Conservation (phyloP, 2,888 invertebrate species). For the Drosophila cracens region DNA sequence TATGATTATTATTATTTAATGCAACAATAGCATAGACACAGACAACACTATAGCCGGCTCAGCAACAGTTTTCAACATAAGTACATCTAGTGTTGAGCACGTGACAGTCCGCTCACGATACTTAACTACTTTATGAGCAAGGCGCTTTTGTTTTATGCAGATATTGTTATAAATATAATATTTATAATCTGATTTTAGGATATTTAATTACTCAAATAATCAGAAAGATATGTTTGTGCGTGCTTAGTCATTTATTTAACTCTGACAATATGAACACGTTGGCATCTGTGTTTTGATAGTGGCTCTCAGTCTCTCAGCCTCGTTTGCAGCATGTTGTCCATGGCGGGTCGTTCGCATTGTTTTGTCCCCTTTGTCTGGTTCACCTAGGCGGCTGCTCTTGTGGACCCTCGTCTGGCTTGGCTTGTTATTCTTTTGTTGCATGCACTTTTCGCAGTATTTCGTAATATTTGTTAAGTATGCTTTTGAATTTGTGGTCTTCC, state of each 20-base stretch:
- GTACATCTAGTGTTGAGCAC: slow-evolving; percentile 52
- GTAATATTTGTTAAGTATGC: slow-evolving; percentile 79
- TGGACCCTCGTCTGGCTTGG: slow-evolving; percentile 37
- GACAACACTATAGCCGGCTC: slow-evolving; percentile 44
- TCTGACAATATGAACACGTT: slow-evolving; percentile 44
- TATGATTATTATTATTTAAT: slow-evolving; percentile 78
- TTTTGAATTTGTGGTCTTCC: slow-evolving; percentile 80
- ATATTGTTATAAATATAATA: background rate
- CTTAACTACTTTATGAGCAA: background rate
- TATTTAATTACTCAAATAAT: background rate
- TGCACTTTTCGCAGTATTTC: slow-evolving; percentile 79
- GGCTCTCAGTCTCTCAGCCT: slow-evolving; percentile 17
- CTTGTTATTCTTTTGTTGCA: slow-evolving; percentile 75
- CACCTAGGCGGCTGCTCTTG: slow-evolving; percentile 61
- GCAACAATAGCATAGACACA: slow-evolving; percentile 60
- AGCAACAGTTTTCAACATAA: slow-evolving; percentile 65
- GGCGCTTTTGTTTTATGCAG: background rate
- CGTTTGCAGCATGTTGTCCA: slow-evolving; percentile 57
- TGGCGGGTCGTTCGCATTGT: slow-evolving; percentile 67
- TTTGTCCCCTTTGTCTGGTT: slow-evolving; percentile 67
- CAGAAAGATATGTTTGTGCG: background rate
- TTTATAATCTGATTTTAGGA: background rate
- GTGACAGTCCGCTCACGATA: slow-evolving; percentile 33
- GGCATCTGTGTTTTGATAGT: slow-evolving; percentile 25
- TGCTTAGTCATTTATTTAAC: slow-evolving; percentile 1